Evolutionary conservation across 2,888 invertebrate genomes (phyloP), one percentile per base, ranked within the genome.

Genomic region (Melinopterus prodromus): DNA sequence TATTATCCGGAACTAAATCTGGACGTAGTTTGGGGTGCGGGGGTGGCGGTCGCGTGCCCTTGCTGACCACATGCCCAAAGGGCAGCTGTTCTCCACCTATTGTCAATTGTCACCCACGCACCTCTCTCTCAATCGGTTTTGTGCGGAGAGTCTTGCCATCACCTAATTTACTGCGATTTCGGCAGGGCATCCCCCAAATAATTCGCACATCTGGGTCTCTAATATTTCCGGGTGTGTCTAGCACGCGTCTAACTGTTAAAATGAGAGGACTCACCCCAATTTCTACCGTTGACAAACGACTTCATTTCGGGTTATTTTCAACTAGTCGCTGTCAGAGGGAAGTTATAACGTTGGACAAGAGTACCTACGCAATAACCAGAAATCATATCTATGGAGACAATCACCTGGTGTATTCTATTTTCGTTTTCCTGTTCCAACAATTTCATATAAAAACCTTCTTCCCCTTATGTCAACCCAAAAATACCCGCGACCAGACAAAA

Each of bases 1-100:
- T 88, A 89, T 89, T 88, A 89, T 87, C 88, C 89, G 89, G 87
- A 89, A 89, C 89, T 89, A 89, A 89, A 88, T 87, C 84, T 84
- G 84, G 85, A 85, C 87, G 86, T 26, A 26, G 26, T 26, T 86
- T 87, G 87, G 87, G 87, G 87, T 87, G 88, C 84, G 81, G 80
- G 82, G 83, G 81, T 82, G 83, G 80, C 84, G 84, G 83, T 80
- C 84, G 85, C 84, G 85, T 85, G 84, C 86, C 86, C 80, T 76
- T 78, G 81, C 80, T 82, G 82, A 82, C 82, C 88, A 88, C 87
- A 88, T 87, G 88, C 86, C 86, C 83, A 53, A 53, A 53, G 53
- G 83, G 81, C 88, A 88, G 88, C 88, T 88, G 89, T 86, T 83
- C 53, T 53, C 53, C 53, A 53, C 53, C 53, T 53, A 53, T 53